Evolutionary conservation across 2,797 vertebrate species (phyloP), one percentile per base, ranked within the genome.

Genomic region (Karalla daura): DNA sequence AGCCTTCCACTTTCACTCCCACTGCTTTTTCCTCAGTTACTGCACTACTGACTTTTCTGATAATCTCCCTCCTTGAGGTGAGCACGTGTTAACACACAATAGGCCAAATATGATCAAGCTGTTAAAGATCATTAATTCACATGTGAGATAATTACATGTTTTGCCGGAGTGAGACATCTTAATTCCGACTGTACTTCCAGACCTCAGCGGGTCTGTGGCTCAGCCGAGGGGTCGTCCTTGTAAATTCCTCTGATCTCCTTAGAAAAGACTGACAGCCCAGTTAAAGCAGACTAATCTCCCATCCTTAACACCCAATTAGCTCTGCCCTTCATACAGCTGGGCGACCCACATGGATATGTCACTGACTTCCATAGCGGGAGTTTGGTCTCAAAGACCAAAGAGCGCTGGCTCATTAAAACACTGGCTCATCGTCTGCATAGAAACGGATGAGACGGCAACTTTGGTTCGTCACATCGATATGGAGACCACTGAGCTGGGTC

Each of bases 1-100:
- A 89, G 71, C 84, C 74, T 86, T 84, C 84, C 83, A 66, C 73
- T 55, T 55, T 71, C 54, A 50, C 79, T 81, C 77, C 75, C 70
- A 80, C 25, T 49, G 63, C 12, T 28, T 41, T 55, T 27, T 14
- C 62, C 64, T n/a, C 46, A 11, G 64, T 59, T 43, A 37, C 52
- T 15, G 24, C 43, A 58, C 50, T 49, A 76, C 63, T 8, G 56
- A 58, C 46, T 58, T 50, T 39, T 36, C 17, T 2, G 46, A 46
- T 0, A 20, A 44, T 25, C 50, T 23, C 43, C 9, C 41, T 23
- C 58, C 50, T 58, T 58, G 2, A 53, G 37, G 39, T 33, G 28
- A 66, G 46, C 8, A 13, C 25, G 5, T 28, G 5, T 41, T 18
- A 28, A 46, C 35, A 36, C 36, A 14, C 17, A 18, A 35, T 50